Percentiles rank a stretch among this genome's conserved stretches.
Evolutionary conservation across 2,797 vertebrate species (phyloP).

Genomic region (Sebastes flavidus): DNA sequence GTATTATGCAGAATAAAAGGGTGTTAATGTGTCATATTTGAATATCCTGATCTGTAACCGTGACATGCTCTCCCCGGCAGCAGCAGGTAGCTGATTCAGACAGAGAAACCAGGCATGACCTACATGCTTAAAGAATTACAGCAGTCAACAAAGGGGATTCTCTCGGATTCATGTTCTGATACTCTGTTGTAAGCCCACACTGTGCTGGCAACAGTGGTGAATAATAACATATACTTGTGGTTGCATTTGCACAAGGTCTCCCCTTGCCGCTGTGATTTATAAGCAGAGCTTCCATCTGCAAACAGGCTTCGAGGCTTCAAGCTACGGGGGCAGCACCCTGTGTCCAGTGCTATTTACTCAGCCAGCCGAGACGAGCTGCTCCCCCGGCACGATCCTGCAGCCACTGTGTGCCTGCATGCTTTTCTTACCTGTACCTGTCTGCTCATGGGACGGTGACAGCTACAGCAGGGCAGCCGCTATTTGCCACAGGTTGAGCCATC

Average conservation of each 20-base stretch:
- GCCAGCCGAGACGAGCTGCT: constrained; percentile 62
- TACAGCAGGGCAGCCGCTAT: constrained; percentile 39
- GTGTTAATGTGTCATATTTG: constrained; percentile 67
- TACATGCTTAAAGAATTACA: constrained; percentile 66
- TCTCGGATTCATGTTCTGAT: constrained; percentile 52
- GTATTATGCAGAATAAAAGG: constrained; percentile 70
- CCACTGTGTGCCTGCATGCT: constrained; percentile 37
- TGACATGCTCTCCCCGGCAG: constrained; percentile 30
- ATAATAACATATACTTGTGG: constrained; percentile 66
- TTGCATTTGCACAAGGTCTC: constrained; percentile 75
- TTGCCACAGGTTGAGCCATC: constrained; percentile 64
- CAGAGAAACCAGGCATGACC: constrained; percentile 53
- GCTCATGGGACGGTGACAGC: constrained; percentile 42
- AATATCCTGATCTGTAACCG: constrained; percentile 63
- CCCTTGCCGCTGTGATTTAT: constrained; percentile 76
- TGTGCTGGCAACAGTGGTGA: constrained; percentile 53
- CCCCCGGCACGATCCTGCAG: constrained; percentile 62
- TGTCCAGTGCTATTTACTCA: constrained; percentile 80
- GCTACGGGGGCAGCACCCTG: constrained; percentile 70
- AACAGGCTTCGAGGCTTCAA: constrained; percentile 73
- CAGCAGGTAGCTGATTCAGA: constrained; percentile 55
- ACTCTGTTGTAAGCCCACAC: constrained; percentile 47
- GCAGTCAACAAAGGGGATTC: constrained; percentile 66
- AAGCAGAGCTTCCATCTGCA: constrained; percentile 76
- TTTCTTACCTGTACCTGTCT: constrained; percentile 50